Evolutionary conservation across 2,888 invertebrate genomes (phyloP).

Genomic region (Latrodectus elegans): DNA sequence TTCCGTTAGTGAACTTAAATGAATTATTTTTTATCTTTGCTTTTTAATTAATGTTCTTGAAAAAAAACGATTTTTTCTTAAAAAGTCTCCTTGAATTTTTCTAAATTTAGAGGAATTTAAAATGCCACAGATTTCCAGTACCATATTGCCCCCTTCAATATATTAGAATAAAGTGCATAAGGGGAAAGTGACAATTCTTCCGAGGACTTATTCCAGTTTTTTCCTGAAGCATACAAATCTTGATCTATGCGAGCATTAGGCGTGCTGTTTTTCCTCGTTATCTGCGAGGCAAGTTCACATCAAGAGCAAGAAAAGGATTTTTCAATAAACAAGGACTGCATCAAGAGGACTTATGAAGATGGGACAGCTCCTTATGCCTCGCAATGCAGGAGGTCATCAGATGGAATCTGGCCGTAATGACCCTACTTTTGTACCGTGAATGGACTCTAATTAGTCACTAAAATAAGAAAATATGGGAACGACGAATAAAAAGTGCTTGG

Average conservation of each 20-base stretch:
- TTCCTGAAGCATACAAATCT: not conserved
- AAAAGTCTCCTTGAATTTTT: too few species aligned
- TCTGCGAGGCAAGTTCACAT: slow-evolving; percentile 14
- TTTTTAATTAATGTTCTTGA: too few species aligned
- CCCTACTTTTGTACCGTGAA: slow-evolving; percentile 1
- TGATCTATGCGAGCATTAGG: slow-evolving; percentile 30
- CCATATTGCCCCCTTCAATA: too few species aligned
- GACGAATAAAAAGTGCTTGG: too few species aligned
- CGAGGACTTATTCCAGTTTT: not conserved
- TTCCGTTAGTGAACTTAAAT: too few species aligned
- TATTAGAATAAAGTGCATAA: too few species aligned
- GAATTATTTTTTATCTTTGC: too few species aligned
- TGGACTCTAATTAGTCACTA: slow-evolving; percentile 37
- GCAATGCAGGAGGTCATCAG: slow-evolving; percentile 20
- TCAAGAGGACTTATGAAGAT: slow-evolving; percentile 14
- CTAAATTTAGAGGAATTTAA: too few species aligned
- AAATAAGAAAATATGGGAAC: not conserved
- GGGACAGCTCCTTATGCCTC: not conserved
- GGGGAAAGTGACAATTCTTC: not conserved
- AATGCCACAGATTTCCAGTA: too few species aligned
- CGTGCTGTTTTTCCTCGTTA: slow-evolving; percentile 21
- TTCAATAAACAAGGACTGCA: slow-evolving; percentile 29
- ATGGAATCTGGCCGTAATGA: not conserved
- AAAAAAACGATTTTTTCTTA: too few species aligned
- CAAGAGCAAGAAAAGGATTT: slow-evolving; percentile 27